Conservation (phyloP, 2,888 invertebrate species). For the Hanleya hanleyi region DNA sequence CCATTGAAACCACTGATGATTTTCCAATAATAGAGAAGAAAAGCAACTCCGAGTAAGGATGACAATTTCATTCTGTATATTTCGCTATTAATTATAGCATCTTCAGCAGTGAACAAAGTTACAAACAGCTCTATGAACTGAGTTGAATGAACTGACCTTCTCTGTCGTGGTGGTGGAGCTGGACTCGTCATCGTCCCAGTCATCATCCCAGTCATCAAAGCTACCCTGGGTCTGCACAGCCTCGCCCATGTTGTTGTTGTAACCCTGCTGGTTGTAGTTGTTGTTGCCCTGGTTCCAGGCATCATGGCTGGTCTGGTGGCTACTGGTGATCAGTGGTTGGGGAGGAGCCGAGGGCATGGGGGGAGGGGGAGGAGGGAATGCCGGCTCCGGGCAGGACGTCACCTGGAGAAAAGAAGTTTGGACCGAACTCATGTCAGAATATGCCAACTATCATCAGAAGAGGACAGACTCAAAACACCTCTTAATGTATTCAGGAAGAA, state of each 20-base stretch:
- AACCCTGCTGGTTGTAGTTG: not conserved
- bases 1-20: too few species aligned
- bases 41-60: too few species aligned
- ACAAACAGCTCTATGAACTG: too few species aligned
- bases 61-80: too few species aligned
- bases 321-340: not conserved
- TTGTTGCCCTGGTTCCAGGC: not conserved
- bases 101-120: too few species aligned
- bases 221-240: slow-evolving; percentile 14
- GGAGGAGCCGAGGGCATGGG: slow-evolving; percentile 39
- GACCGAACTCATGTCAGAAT: too few species aligned
- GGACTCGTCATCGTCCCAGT: slow-evolving; percentile 82
- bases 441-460: too few species aligned
- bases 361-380: slow-evolving; percentile 69
- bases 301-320: slow-evolving; percentile 12
- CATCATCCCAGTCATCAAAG: slow-evolving; percentile 86
- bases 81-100: too few species aligned
- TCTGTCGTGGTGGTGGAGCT: slow-evolving; percentile 35
- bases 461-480: too few species aligned
- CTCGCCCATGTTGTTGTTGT: slow-evolving; percentile 37
- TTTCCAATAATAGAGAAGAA: too few species aligned
- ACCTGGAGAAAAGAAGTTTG: slow-evolving; percentile 46
- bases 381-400: slow-evolving; percentile 66
- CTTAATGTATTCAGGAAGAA: too few species aligned
- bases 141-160: too few species aligned